phyloP scores from a whole-genome alignment of 2,888 invertebrate genomes.

The Stenotaenia linearis region DNA sequence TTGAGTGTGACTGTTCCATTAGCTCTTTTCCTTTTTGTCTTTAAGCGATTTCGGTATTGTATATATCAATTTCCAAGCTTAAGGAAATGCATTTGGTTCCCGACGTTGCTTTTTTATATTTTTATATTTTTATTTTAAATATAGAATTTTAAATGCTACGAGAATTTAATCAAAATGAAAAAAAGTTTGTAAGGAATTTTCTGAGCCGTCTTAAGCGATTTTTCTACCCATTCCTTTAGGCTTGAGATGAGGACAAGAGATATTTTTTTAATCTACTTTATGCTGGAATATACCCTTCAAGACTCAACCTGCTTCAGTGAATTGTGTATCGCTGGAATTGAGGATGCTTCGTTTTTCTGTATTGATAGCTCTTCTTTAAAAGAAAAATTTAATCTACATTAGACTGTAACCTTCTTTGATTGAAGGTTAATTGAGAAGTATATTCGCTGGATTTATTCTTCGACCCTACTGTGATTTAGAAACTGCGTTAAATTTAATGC shows the following conservation, averaged over 20 bases:
- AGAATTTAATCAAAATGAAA: not conserved
- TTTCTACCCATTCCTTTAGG: not conserved
- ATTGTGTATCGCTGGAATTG: not conserved
- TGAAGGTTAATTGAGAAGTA: not conserved
- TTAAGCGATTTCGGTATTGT: too few species aligned
- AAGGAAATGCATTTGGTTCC: too few species aligned
- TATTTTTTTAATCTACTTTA: conserved; percentile 16
- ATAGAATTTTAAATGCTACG: not conserved
- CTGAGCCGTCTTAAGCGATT: not conserved
- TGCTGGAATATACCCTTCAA: not conserved
- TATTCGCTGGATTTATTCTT: not conserved
- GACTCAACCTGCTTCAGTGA: not conserved
- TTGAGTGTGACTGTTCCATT: too few species aligned
- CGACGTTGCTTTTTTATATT: too few species aligned
- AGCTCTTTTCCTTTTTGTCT: too few species aligned
- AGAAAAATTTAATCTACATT: conserved; percentile 10
- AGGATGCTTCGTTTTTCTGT: not conserved
- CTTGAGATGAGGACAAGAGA: not conserved
- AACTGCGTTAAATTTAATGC: not conserved
- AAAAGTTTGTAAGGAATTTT: not conserved
- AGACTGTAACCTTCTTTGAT: not conserved
- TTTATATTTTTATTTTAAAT: too few species aligned
- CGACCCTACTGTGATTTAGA: not conserved
- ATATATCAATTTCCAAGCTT: too few species aligned
- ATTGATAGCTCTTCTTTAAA: not conserved